Evolutionary conservation across 2,888 invertebrate genomes (phyloP), one percentile per base, ranked within the genome.

Genomic region (Drosophila siamana): DNA sequence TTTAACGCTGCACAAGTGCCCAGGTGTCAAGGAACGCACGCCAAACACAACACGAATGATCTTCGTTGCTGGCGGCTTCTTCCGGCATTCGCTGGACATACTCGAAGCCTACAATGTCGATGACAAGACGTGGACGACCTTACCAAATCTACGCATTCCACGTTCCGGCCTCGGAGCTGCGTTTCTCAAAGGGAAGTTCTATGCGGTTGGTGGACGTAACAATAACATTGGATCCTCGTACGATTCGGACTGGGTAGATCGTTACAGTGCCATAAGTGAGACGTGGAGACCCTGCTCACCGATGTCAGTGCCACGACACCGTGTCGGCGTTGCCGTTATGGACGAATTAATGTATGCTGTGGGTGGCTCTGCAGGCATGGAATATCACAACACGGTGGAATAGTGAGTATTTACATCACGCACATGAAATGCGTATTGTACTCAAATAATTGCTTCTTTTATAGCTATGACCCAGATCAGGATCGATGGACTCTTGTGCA

Each of bases 291-390:
- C 97, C 0, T 97, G 97, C 91, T 95, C 94, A 89, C 96, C 97
- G 1, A 96, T 98, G 98, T 95, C 96, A 9, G 95, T 96, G 46
- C 96, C 98, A 0, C 93, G 98, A 48, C 97, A 98, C 92, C 94
- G 98, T 86, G 94, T 98, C 16, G 98, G 98, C 6, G 98, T 98
- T 4, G 97, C 97, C n/a, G 97, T 98, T 8, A 96, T 98, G 95
- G 98, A 98, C 89, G 97, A 97, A 22, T 93, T 97, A 72, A 93
- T 98, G 61, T 98, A 98, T 90, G 98, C 98, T 3, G 97, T 98
- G 0, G 98, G 98, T 0, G 98, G 98, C 0, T 97, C 97, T 2
- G 96, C 97, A 6, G 97, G 96, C 16, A 94, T 95, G 4, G 96
- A 95, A 84, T 97, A 97, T 91, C 98, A 98, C 89, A 96, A 95